Evolutionary conservation across 2,888 invertebrate genomes (phyloP), one percentile per base, ranked within the genome.

Genomic region (Drosophila pegasa): DNA sequence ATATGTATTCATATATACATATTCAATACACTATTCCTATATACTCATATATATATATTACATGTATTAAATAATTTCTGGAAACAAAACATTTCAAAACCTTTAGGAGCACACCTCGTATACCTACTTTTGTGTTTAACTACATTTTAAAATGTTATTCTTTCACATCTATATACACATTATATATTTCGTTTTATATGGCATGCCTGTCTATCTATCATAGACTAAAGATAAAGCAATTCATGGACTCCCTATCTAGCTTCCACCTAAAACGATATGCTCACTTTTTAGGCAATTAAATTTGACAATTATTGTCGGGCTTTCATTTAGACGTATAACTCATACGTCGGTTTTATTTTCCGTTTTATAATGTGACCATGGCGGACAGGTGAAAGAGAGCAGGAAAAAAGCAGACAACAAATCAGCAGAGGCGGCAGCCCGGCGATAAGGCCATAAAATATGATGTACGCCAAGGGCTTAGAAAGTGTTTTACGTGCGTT

Each of bases 221-320:
- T 4, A 5, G 33, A 9, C 16, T 27, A n/a, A n/a, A 25, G 22
- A 0, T n/a, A n/a, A n/a, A 2, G 25, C 22, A 40, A 20, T 14
- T 20, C 40, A 25, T 1, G n/a, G n/a, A n/a, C 25, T 43, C 25
- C 12, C 12, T 14, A 41, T 41, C n/a, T 22, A 25, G 41, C 22
- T 41, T 3, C 1, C 27, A 27, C 16, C 45, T 45, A 7, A 1
- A 18, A 12, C 16, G 27, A 16, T 12, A 18, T 29, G 18, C 27
- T 25, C 22, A 18, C 10, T 25, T 18, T 10, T 38, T 14, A 20
- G 12, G 37, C 57, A 57, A 31, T 18, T 22, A 65, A 78, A 65
- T 62, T 45, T 33, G 50, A 54, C 65, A 69, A 74, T 78, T 74
- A 62, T 78, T 75, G 60, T 35, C 55, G 20, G 57, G 52, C 67